Conservation (phyloP, 2,888 invertebrate species). For the Lasioglossum lativentre region DNA sequence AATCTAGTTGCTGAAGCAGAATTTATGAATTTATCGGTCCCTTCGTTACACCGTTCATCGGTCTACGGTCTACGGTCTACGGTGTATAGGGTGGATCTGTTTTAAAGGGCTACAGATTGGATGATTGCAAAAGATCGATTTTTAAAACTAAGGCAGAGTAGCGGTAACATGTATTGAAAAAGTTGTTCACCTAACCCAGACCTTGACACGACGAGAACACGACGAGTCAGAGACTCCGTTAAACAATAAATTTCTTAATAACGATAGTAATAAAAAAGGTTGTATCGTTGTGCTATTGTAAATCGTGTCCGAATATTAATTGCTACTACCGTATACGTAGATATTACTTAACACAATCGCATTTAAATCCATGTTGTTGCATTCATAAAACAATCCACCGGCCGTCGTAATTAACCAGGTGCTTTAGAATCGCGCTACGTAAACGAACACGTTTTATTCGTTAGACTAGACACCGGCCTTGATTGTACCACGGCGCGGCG, state of each 20-base stretch:
- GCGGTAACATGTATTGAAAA: too few species aligned
- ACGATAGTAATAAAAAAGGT: too few species aligned
- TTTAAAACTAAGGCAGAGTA: too few species aligned
- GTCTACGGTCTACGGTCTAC: background rate
- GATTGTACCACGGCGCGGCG: background rate
- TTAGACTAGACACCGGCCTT: background rate
- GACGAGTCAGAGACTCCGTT: too few species aligned
- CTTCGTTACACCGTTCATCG: background rate
- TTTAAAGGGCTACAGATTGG: background rate
- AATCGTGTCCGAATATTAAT: too few species aligned
- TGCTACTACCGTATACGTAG: too few species aligned
- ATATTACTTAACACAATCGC: background rate
- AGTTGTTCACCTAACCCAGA: too few species aligned
- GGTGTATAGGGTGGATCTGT: background rate
- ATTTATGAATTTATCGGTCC: slow-evolving; percentile 34
- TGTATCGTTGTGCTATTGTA: too few species aligned
- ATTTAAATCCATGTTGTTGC: background rate
- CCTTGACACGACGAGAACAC: too few species aligned
- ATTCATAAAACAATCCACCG: background rate
- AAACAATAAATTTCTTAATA: too few species aligned
- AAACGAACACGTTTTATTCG: background rate
- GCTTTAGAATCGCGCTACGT: background rate
- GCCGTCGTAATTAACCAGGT: background rate
- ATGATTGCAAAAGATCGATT: too few species aligned
- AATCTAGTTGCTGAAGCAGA: slow-evolving; percentile 20